Percentiles rank a stretch among this genome's conserved stretches.
Conservation (phyloP, 2,797 vertebrate species). For the Arctocebus calabarensis region DNA sequence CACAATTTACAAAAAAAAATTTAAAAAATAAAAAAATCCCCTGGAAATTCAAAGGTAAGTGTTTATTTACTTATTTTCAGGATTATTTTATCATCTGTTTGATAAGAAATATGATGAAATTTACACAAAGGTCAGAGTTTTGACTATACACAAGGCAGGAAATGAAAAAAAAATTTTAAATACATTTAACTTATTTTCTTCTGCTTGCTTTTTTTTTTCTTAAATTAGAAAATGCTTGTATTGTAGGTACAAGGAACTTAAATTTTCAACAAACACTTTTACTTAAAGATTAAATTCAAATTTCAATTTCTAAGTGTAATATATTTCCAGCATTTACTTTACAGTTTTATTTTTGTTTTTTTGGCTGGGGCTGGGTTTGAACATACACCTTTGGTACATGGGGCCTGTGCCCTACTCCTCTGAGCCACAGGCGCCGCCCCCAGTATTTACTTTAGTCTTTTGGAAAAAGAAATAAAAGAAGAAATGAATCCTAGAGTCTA, state of each 20-base stretch:
- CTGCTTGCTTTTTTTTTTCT: not conserved
- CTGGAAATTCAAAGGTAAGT: slow-evolving; percentile 55
- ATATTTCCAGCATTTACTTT: not conserved
- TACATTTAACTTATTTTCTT: not conserved
- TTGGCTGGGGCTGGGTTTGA: no score
- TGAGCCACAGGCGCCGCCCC: no score
- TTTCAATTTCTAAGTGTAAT: slow-evolving; percentile 16
- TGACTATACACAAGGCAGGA: slow-evolving; percentile 32
- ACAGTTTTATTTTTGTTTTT: no score
- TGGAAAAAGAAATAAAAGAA: slow-evolving; percentile 20
- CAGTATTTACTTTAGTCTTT: not conserved
- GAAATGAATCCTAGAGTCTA: not conserved
- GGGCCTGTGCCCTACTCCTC: no score
- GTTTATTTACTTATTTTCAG: not conserved
- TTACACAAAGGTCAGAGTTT: not conserved
- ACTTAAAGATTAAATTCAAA: slow-evolving; percentile 17
- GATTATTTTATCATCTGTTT: not conserved
- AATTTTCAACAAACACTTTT: not conserved
- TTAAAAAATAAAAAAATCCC: not conserved
- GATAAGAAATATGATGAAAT: not conserved
- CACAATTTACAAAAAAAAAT: not conserved
- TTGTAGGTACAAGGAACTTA: not conserved
- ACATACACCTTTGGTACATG: no score
- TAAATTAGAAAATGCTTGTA: slow-evolving; percentile 6
- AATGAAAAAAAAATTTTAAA: not conserved